phyloP scores from a whole-genome alignment of 2,113 vertebrate species.

The Heloderma charlesbogerti region DNA sequence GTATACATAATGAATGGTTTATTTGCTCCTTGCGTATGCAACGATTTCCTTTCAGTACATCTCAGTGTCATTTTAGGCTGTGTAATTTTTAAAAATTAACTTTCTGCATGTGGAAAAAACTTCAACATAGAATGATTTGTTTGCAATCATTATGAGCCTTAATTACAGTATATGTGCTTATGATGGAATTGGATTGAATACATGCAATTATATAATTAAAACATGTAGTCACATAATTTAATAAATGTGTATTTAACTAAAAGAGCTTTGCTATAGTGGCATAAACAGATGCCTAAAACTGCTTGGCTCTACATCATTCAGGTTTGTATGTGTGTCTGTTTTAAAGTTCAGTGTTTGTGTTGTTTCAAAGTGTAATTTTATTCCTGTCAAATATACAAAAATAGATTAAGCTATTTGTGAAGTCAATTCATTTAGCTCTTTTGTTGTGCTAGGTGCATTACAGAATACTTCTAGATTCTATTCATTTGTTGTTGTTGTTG shows the following conservation, averaged over 20 bases:
- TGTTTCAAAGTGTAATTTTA: constrained; percentile 24
- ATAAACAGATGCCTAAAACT: constrained; percentile 15
- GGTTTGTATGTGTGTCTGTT: neutral
- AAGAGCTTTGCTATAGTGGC: constrained; percentile 15
- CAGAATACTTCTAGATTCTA: neutral
- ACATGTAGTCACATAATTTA: constrained; percentile 35
- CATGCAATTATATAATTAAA: constrained; percentile 48
- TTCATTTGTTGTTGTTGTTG: neutral
- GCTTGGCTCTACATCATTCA: neutral
- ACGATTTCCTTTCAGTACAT: constrained; percentile 12
- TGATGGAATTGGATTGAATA: constrained; percentile 44
- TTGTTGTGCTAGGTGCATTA: neutral
- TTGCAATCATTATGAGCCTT: constrained; percentile 35
- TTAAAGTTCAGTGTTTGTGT: neutral
- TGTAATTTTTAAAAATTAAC: constrained; percentile 24
- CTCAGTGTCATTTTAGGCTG: neutral
- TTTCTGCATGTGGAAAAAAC: constrained; percentile 1
- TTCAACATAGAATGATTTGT: constrained; percentile 1
- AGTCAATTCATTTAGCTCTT: constrained; percentile 4
- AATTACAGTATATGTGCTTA: constrained; percentile 37
- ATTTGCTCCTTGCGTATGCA: neutral
- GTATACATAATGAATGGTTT: neutral
- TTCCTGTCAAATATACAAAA: constrained; percentile 4
- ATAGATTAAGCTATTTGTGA: constrained; percentile 12
- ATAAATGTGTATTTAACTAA: constrained; percentile 34